Evolutionary conservation across 2,113 vertebrate genomes (phyloP).

Genomic region (Trogon melanurus): DNA sequence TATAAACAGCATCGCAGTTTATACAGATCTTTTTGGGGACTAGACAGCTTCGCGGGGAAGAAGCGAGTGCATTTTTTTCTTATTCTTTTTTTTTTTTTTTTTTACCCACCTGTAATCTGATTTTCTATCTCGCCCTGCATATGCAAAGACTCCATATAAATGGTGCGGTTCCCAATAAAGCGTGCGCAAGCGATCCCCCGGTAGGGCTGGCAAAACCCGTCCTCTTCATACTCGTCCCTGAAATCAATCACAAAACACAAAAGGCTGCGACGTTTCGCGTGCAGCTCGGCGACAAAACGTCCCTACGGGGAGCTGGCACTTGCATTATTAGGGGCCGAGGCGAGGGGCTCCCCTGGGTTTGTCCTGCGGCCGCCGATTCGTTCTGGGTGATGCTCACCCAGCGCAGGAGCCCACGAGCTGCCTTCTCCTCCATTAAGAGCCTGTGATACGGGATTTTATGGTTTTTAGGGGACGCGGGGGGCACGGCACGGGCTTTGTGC

Average conservation of each 20-base stretch:
- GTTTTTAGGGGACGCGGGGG: neutral
- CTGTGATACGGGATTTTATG: constrained; percentile 1
- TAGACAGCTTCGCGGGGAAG: neutral
- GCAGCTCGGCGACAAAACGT: neutral
- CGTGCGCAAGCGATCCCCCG: constrained; percentile 97
- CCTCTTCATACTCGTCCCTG: constrained; percentile 94
- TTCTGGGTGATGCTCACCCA: neutral
- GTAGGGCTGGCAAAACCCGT: constrained; percentile 98
- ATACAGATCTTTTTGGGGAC: neutral
- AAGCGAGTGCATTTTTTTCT: neutral
- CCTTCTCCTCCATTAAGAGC: neutral
- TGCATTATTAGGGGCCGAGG: rapidly evolving
- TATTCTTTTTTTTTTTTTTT: neutral
- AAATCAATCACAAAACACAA: constrained; percentile 28
- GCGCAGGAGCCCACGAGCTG: neutral
- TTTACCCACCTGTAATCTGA: constrained; percentile 92
- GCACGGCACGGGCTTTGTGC: neutral
- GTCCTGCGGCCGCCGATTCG: neutral
- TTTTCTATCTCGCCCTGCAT: constrained; percentile 99
- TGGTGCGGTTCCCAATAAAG: constrained; percentile 95
- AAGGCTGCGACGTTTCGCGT: neutral
- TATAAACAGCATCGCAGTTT: rapidly evolving
- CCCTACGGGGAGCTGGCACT: constrained; percentile 74
- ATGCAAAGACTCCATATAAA: constrained; percentile 97
- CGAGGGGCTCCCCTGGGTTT: neutral